Conservation (phyloP, 2,113 vertebrate genomes). For the Tretioscincus oriximinensis region DNA sequence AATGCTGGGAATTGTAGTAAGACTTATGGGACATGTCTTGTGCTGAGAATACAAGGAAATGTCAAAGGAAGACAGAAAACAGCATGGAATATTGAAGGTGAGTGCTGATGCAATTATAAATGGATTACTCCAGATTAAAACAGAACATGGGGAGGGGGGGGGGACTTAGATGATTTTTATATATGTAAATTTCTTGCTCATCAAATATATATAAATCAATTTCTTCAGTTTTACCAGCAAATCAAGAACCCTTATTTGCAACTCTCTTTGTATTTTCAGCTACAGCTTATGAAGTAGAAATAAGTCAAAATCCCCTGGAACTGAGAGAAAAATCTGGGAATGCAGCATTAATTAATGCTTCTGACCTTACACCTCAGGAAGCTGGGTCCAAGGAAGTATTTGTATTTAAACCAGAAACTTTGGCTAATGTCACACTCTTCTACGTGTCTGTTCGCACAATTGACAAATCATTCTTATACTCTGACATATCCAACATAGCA, state of each 20-base stretch:
- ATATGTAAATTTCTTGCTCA: background rate
- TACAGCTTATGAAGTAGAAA: constrained; percentile 67
- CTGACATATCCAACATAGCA: constrained; percentile 68
- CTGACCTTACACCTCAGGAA: constrained; percentile 46
- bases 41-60: no score
- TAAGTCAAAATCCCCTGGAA: constrained; percentile 51
- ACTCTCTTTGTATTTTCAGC: constrained; percentile 61
- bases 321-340: constrained; percentile 61
- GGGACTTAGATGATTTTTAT: no score
- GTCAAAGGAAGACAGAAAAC: no score
- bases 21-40: no score
- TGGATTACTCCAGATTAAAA: no score
- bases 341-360: constrained; percentile 52
- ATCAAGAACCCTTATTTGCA: background rate
- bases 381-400: constrained; percentile 63
- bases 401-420: constrained; percentile 54
- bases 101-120: no score
- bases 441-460: constrained; percentile 66
- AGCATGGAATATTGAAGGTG: no score
- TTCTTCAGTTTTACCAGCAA: background rate
- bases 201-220: background rate
- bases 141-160: no score
- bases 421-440: constrained; percentile 43
- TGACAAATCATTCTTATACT: constrained; percentile 45
- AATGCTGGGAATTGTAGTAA: no score